Base-by-base conservation (phyloP, 2,888 invertebrate species). In the Sericinus montela region DNA sequence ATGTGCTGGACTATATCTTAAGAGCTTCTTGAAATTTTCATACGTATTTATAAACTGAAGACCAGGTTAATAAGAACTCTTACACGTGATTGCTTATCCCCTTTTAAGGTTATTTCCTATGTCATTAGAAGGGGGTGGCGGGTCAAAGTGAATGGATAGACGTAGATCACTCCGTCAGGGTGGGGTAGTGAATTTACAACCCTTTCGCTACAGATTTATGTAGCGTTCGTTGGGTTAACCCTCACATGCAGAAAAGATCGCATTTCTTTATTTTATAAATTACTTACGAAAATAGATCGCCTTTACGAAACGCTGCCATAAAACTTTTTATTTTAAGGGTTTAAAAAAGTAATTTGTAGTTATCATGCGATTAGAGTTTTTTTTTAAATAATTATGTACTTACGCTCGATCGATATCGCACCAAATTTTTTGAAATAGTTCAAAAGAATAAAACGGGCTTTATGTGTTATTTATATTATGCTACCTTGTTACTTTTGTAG, bases 221-320 rank as follows among this genome's bases (percentile, higher is more conserved):
- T 58, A 80, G 75, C 80, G 81, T 77, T 75, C 79, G 75, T 75
- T 72, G 75, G 75, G 74, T 72, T 71, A 72, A 75, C 77, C 79
- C 77, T 70, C 78, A 78, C 56, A 59, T 60, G 60, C 62, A 60
- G 62, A 60, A 59, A 58, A 57, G 59, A 64, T 64, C 60, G 74
- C 63, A 78, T 85, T 84, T 81, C 84, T 80, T 84, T 84, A 78
- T 81, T 82, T 85, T 82, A 83, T 81, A 82, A 81, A 84, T 83
- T 72, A 72, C 62, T 57, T 45, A 59, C 72, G 56, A 68, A 80
- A 82, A 84, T 83, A 83, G 75, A 75, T 50, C 54, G 35, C 45
- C 38, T 42, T 51, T 44, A 41, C 35, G 45, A 30, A 15, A 5
- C 45, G 10, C 23, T 38, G 10, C 25, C 25, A 25, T 25, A 8